Evolutionary conservation across 2,113 vertebrate species (phyloP).

Genomic region (Etheostoma cragini): DNA sequence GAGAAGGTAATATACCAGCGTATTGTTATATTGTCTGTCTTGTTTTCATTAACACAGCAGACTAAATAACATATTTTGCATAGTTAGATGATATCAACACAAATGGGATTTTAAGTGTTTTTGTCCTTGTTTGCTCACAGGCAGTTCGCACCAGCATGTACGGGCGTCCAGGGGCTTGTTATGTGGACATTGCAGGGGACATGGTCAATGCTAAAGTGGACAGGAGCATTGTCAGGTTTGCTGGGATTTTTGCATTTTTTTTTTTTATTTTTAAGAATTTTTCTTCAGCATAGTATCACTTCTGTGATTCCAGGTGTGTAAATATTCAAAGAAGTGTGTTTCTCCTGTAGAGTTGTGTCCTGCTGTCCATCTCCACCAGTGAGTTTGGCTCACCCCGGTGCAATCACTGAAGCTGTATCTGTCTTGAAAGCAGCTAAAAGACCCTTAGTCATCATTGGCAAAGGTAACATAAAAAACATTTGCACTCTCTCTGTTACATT

Average conservation of each 20-base stretch:
- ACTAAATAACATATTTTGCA: background rate
- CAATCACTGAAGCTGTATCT: conserved; percentile 81
- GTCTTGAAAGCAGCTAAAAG: conserved; percentile 85
- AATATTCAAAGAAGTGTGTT: conserved; percentile 1
- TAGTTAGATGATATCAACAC: background rate
- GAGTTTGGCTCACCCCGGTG: conserved; percentile 82
- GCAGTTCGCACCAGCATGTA: conserved; percentile 93
- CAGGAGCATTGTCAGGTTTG: conserved; percentile 86
- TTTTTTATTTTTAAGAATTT: background rate
- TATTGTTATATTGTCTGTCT: background rate
- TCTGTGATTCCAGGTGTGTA: background rate
- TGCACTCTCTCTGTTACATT: background rate
- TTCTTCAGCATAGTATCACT: background rate
- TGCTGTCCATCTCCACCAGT: conserved; percentile 89
- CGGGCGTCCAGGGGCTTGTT: conserved; percentile 94
- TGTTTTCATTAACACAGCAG: background rate
- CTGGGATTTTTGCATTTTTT: conserved; percentile 5
- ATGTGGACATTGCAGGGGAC: conserved; percentile 95
- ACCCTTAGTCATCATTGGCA: conserved; percentile 94
- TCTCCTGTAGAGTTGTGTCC: conserved; percentile 80
- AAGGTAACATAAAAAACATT: conserved; percentile 85
- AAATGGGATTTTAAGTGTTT: no score
- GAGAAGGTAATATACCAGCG: conserved; percentile 89
- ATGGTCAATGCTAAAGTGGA: conserved; percentile 90
- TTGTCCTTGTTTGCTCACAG: conserved; percentile 72